Evolutionary conservation across 64 coral and sea anemone genomes (phyloP), one percentile per base, ranked within the genome.

Genomic region (Dendrophyllia cribrosa): DNA sequence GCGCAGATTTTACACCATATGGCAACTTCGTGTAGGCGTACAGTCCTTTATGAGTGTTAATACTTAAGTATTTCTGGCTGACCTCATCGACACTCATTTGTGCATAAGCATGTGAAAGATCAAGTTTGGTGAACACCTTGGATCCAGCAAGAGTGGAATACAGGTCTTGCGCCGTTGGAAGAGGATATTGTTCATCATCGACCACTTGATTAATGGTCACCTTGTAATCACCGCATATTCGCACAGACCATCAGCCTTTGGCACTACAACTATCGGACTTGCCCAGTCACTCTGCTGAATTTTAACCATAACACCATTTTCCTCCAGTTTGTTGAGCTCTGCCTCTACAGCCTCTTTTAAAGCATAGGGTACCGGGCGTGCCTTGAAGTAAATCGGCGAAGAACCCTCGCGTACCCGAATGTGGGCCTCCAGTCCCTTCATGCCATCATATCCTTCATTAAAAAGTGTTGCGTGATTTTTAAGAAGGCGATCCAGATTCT

Each of bases 221-320:
- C 21, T 93, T 93, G 61, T n/a, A n/a, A n/a, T n/a, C n/a, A 15
- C 91, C 83, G 58, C 83, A 93, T 49, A 92, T 85, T 77, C 90
- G 59, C 20, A 86, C 83, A 17, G 92, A 81, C 66, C 82, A 68
- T 93, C 92, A 64, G 92, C 85, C 58, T 88, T 93, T 16, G 69
- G 66, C 51, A 93, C 84, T 43, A 93, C 75, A 45, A 80, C 91
- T 66, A 93, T 88, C 19, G 66, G 83, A 24, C 74, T 93, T 47
- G 84, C 76, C 85, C 65, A 93, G 12, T 76, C 5, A 59, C 72
- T 70, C 56, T 51, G 59, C 13, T 93, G 75, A 82, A 63, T 79
- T 61, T 93, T 93, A 0, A 46, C 71, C 51, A 93, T 93, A 15
- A 93, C 85, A 23, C 85, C 92, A 78, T 82, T 10, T 70, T 80